These are phyloP conservation scores for Andricus quercusramuli DNA, from an alignment of 2,888 invertebrate species.

Conservation along the genomic window DNA sequence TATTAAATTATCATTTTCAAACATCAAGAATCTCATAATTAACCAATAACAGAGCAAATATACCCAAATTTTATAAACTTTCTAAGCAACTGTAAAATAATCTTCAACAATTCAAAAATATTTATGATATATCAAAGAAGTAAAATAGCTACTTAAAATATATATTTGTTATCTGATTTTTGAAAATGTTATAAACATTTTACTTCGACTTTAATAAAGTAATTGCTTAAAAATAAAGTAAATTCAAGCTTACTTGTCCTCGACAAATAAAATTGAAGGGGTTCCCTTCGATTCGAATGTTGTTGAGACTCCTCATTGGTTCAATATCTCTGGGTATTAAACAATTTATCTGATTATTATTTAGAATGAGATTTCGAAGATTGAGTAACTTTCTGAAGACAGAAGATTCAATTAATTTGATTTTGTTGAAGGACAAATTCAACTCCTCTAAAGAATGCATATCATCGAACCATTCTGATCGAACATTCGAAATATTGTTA, in stretches of 20 bases:
- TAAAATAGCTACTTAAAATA: too few relatives aligned
- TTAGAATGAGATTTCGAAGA: conserved; percentile 64
- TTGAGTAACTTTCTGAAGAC: conserved; percentile 59
- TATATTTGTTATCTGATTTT: too few relatives aligned
- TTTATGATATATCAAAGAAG: too few relatives aligned
- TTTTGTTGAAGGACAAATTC: conserved; percentile 69
- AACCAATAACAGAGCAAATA: too few relatives aligned
- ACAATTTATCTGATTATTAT: conserved; percentile 66
- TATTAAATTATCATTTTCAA: too few relatives aligned
- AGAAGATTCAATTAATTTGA: conserved; percentile 56
- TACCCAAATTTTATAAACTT: too few relatives aligned
- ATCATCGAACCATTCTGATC: conserved; percentile 62
- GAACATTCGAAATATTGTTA: conserved; percentile 63
- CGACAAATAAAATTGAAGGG: conserved; percentile 65
- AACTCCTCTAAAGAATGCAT: conserved; percentile 63
- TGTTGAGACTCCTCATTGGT: conserved; percentile 63
- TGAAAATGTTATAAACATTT: too few relatives aligned
- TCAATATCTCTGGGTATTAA: conserved; percentile 58
- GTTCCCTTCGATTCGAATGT: conserved; percentile 67
- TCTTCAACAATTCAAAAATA: too few relatives aligned
- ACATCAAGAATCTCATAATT: too few relatives aligned
- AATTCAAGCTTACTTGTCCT: conserved; percentile 61
- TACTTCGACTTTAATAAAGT: too few relatives aligned
- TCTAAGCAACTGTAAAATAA: too few relatives aligned
- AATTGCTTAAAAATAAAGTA: neutral